These are phyloP conservation scores for Hydractinia echinata DNA, from an alignment of 30 jellyfish, hydroid and myxozoan genomes.

Conservation along the genomic window DNA sequence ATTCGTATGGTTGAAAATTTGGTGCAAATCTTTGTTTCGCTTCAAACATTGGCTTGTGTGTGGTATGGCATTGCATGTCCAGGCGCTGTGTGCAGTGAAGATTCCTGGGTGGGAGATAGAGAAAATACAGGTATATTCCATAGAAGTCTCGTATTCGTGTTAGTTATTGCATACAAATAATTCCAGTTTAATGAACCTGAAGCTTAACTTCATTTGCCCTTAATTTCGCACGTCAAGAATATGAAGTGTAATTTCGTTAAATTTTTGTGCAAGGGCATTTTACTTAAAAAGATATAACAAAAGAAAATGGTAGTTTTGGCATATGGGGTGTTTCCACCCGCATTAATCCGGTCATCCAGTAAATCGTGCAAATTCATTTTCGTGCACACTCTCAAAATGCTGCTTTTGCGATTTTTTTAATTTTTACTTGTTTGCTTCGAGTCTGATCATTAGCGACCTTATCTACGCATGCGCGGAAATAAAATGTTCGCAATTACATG, in stretches of 20 bases:
- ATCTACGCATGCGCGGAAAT: neutral
- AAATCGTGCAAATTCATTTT: too few relatives aligned
- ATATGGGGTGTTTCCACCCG: too few relatives aligned
- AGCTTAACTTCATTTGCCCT: too few relatives aligned
- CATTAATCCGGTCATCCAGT: too few relatives aligned
- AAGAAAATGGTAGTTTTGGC: too few relatives aligned
- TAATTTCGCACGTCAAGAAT: too few relatives aligned
- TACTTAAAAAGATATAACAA: too few relatives aligned
- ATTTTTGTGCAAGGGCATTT: too few relatives aligned
- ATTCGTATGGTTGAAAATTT: conserved; percentile 53
- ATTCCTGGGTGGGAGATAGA: conserved; percentile 60
- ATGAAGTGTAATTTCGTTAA: too few relatives aligned
- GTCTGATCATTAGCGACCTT: neutral
- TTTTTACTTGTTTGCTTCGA: neutral
- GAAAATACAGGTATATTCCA: conserved; percentile 19
- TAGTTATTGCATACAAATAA: too few relatives aligned
- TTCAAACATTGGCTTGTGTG: conserved; percentile 69
- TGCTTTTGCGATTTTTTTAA: neutral
- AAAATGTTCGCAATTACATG: neutral
- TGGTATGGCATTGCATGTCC: conserved; percentile 80
- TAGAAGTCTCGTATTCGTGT: too few relatives aligned
- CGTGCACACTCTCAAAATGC: neutral
- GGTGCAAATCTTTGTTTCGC: conserved; percentile 26
- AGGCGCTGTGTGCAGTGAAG: conserved; percentile 8
- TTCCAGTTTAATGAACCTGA: too few relatives aligned